Evolutionary conservation across 2,797 vertebrate genomes (phyloP).

Genomic region (Hydrolagus colliei): DNA sequence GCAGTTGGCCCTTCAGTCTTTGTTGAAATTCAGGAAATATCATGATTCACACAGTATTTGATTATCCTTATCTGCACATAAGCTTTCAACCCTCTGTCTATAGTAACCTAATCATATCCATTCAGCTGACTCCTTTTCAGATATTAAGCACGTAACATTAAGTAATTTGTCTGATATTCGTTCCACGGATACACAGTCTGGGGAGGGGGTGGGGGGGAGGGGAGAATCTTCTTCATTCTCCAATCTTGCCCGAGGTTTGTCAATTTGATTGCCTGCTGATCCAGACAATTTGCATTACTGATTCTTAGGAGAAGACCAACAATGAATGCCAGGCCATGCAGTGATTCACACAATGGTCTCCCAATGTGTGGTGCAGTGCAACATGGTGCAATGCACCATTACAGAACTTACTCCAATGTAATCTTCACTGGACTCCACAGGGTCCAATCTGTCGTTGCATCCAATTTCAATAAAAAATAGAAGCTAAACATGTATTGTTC

Average conservation of each 20-base stretch:
- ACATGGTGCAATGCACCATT: neutral
- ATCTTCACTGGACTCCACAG: neutral
- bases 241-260: neutral
- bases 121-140: too few relatives aligned
- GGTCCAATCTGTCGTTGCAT: neutral
- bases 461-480: neutral
- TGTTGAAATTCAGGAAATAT: too few relatives aligned
- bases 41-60: too few relatives aligned
- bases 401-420: neutral
- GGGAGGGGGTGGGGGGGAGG: neutral
- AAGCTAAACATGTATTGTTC: neutral
- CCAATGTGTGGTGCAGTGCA: neutral
- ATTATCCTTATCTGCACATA: too few relatives aligned
- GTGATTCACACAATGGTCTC: neutral
- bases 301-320: neutral
- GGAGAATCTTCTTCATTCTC: neutral
- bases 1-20: too few relatives aligned
- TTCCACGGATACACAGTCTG: too few relatives aligned
- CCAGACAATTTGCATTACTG: neutral
- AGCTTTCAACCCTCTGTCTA: too few relatives aligned
- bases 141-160: neutral
- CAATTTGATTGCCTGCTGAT: neutral
- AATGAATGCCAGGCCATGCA: too few relatives aligned
- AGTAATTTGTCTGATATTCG: neutral
- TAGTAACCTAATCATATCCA: too few relatives aligned